Conservation (phyloP, 2,113 vertebrate species). For the Pao palembangensis region DNA sequence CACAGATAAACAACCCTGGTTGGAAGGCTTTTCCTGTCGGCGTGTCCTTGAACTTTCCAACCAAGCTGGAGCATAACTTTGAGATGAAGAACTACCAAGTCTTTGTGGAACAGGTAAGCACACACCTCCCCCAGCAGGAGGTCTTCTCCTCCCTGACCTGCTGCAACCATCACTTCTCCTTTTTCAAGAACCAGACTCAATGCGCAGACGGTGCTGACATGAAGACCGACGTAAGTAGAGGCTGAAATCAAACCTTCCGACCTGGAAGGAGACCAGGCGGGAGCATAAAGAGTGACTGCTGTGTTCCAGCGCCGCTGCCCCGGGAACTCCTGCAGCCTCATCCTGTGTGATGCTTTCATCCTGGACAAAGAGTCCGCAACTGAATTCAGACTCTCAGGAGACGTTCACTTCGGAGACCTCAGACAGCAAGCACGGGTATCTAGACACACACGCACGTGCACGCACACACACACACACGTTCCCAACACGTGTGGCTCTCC, state of each 20-base stretch:
- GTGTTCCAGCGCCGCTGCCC: slow-evolving; percentile 43
- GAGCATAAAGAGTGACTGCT: neutral
- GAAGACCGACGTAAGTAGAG: slow-evolving; percentile 32
- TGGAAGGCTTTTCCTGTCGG: slow-evolving; percentile 54
- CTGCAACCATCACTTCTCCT: neutral
- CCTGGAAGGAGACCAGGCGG: too few relatives aligned
- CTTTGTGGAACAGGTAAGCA: slow-evolving; percentile 45
- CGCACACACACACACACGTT: neutral
- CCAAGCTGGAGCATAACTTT: slow-evolving; percentile 48
- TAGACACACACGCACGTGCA: neutral
- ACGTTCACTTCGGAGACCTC: slow-evolving; percentile 43
- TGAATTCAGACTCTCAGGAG: slow-evolving; percentile 36
- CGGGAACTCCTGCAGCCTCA: slow-evolving; percentile 6
- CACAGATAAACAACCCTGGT: slow-evolving; percentile 65
- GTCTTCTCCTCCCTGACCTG: too few relatives aligned
- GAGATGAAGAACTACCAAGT: slow-evolving; percentile 45
- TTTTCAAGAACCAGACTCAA: slow-evolving; percentile 50
- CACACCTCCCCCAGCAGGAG: neutral
- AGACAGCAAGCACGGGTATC: slow-evolving; percentile 24
- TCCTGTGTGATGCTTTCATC: slow-evolving; percentile 41
- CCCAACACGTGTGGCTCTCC: neutral
- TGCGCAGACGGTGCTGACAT: slow-evolving; percentile 11
- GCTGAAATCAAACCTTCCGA: neutral
- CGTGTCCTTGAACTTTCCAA: slow-evolving; percentile 55
- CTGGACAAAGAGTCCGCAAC: slow-evolving; percentile 27